Conservation (phyloP, 2,113 vertebrate genomes). For the Pangasianodon gigas region DNA sequence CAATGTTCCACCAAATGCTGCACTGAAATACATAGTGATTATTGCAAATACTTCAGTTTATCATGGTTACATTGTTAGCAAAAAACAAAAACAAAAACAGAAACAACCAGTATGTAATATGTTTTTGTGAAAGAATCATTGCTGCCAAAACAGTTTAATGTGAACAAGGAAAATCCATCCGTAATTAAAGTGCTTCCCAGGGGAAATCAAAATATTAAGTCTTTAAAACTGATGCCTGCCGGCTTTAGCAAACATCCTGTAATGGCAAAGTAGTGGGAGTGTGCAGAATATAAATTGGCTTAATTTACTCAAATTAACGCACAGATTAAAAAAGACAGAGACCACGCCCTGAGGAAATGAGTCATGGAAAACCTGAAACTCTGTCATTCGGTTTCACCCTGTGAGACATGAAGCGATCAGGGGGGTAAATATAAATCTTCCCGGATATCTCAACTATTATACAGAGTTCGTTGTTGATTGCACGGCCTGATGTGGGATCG, state of each 20-base stretch:
- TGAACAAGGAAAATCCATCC: neutral
- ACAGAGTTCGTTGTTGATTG: neutral
- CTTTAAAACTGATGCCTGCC: constrained; percentile 38
- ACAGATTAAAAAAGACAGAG: constrained; percentile 33
- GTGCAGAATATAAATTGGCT: constrained; percentile 25
- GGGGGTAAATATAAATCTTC: neutral
- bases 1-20: neutral
- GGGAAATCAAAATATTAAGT: constrained; percentile 52
- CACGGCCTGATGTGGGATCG: neutral
- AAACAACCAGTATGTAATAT: neutral
- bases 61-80: neutral
- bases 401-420: neutral
- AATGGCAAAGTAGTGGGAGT: constrained; percentile 42
- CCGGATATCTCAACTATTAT: neutral
- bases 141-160: constrained; percentile 22
- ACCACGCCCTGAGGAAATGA: constrained; percentile 35
- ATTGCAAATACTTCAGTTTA: neutral
- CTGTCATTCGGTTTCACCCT: neutral
- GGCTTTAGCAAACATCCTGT: constrained; percentile 45
- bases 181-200: constrained; percentile 46
- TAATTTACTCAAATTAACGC: constrained; percentile 38
- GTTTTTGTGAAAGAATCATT: neutral
- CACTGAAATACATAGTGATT: neutral
- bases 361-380: neutral
- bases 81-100: neutral